phyloP scores from a whole-genome alignment of 2,113 vertebrate genomes.

The Acinonyx jubatus region DNA sequence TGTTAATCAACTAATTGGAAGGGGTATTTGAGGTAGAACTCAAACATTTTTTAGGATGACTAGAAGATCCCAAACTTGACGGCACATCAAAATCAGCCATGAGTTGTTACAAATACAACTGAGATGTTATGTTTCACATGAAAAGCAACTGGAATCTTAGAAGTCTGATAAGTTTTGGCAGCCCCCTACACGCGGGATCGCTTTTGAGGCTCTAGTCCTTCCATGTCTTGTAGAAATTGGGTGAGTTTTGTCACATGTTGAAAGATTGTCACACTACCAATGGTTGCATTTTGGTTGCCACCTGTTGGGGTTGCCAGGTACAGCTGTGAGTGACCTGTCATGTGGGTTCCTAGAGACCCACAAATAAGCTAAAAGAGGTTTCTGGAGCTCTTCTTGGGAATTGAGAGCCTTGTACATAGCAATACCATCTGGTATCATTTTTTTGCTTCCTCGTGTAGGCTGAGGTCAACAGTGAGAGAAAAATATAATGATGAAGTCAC shows the following conservation, averaged over 20 bases:
- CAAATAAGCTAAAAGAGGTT: neutral
- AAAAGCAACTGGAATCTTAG: neutral
- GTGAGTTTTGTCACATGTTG: neutral
- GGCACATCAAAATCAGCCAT: neutral
- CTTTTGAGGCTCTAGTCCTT: neutral
- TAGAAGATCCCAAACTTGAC: neutral
- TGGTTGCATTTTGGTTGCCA: neutral
- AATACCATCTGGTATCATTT: neutral
- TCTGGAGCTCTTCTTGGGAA: neutral
- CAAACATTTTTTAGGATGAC: neutral
- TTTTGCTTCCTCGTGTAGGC: conserved; percentile 23
- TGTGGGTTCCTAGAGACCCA: neutral
- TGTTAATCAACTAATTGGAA: neutral
- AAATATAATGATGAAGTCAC: neutral
- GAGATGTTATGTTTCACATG: neutral
- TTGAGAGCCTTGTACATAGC: neutral
- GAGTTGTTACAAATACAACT: neutral
- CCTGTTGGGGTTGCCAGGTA: neutral
- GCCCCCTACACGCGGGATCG: neutral
- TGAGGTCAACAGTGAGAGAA: neutral
- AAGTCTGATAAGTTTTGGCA: neutral
- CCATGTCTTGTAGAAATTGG: neutral
- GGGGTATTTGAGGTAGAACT: neutral
- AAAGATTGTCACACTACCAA: neutral
- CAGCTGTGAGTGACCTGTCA: neutral